Evolutionary conservation across 2,888 invertebrate species (phyloP).

Genomic region (Lapara coniferarum): DNA sequence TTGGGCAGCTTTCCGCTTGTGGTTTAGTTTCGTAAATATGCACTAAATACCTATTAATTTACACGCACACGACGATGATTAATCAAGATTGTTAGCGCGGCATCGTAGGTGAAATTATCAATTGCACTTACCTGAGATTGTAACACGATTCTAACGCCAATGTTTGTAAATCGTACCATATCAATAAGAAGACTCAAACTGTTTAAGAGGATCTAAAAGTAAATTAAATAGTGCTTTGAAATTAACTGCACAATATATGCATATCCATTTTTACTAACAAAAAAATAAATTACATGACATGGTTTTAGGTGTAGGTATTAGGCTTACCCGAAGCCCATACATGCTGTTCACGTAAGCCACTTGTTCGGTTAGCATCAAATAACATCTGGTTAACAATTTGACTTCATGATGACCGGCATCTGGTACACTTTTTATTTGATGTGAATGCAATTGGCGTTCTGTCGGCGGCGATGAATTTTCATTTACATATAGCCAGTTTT

Average conservation of each 20-base stretch:
- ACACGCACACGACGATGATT: no score
- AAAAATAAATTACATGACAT: no score
- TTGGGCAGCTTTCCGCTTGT: no score
- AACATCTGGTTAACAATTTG: conserved; percentile 58
- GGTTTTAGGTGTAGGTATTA: no score
- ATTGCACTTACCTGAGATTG: conserved; percentile 56
- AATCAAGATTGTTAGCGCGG: no score
- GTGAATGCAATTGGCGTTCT: conserved; percentile 26
- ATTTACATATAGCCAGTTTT: conserved; percentile 52
- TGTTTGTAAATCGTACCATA: conserved; percentile 63
- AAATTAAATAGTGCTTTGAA: neutral
- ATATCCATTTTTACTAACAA: no score
- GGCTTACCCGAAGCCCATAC: conserved; percentile 68
- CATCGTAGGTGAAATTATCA: no score
- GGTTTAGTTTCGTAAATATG: no score
- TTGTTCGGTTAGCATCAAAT: conserved; percentile 65
- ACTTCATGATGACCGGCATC: conserved; percentile 41
- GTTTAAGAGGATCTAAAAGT: conserved; percentile 61
- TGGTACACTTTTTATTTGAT: conserved; percentile 32
- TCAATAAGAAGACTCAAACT: conserved; percentile 65
- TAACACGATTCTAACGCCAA: conserved; percentile 54
- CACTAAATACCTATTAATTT: no score
- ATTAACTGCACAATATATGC: no score
- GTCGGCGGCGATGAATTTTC: conserved; percentile 24
- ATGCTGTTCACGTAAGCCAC: conserved; percentile 63